Evolutionary conservation across 2,888 invertebrate species (phyloP).

Genomic region (Eupithecia vulgata): DNA sequence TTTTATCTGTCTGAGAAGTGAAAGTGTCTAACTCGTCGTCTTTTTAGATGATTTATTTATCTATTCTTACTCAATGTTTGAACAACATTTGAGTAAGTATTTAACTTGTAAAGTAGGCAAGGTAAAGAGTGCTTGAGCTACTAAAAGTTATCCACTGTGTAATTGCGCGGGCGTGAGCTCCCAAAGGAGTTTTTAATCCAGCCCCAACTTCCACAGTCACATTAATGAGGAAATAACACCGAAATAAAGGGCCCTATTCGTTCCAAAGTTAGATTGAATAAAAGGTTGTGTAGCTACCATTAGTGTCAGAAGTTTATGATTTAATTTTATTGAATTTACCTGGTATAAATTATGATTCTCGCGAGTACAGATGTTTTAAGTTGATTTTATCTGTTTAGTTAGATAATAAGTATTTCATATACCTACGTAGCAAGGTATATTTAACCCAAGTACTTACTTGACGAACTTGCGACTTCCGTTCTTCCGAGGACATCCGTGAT

Average conservation of each 20-base stretch:
- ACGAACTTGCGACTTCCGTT: too few species aligned
- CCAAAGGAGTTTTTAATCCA: slow-evolving; percentile 78
- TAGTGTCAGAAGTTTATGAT: slow-evolving; percentile 71
- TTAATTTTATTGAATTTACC: slow-evolving; percentile 66
- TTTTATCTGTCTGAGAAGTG: too few species aligned
- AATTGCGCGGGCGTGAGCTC: slow-evolving; percentile 67
- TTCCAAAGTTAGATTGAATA: slow-evolving; percentile 79
- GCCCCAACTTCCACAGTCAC: slow-evolving; percentile 70
- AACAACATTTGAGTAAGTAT: too few species aligned
- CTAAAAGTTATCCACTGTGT: slow-evolving; percentile 44
- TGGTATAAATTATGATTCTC: slow-evolving; percentile 39
- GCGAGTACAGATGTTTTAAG: slow-evolving; percentile 28
- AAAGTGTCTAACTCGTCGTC: too few species aligned
- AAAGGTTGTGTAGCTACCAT: slow-evolving; percentile 69
- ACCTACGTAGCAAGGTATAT: too few species aligned
- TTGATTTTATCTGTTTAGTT: slow-evolving; percentile 24
- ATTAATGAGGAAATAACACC: slow-evolving; percentile 80
- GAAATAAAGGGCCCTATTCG: slow-evolving; percentile 72
- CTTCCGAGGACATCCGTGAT: too few species aligned
- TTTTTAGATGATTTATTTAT: too few species aligned
- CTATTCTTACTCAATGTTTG: too few species aligned
- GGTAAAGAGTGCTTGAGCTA: neutral
- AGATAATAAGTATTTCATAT: too few species aligned
- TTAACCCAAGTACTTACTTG: too few species aligned
- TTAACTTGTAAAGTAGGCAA: too few species aligned